Conservation (phyloP, 92 coral and sea anemone genomes). For the Zoanthus sociatus region DNA sequence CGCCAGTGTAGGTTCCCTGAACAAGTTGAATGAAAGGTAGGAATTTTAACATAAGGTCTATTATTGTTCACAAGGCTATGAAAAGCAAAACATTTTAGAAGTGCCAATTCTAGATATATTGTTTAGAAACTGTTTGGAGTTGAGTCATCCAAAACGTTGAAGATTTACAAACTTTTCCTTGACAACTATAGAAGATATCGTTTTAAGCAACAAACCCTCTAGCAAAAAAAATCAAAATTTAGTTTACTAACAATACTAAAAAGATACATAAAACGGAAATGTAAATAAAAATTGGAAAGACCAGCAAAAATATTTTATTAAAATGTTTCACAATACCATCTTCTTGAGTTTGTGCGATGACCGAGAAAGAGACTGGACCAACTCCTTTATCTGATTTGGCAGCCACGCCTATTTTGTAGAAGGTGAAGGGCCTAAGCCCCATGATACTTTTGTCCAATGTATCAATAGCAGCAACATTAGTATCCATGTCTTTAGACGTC, state of each 20-base stretch:
- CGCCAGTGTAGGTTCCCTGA: too few species aligned
- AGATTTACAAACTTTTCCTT: background rate
- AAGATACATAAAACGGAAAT: background rate
- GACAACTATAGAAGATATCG: background rate
- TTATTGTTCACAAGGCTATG: background rate
- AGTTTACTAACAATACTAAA: background rate
- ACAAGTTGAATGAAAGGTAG: background rate
- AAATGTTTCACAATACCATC: constrained; percentile 62
- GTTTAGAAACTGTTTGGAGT: background rate
- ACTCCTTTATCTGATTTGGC: constrained; percentile 83
- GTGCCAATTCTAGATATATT: background rate
- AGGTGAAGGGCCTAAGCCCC: constrained; percentile 80
- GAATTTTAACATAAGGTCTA: background rate
- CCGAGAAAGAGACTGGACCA: constrained; percentile 88
- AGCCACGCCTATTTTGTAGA: constrained; percentile 85
- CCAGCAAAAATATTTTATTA: background rate
- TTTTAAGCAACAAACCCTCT: background rate
- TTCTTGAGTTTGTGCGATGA: constrained; percentile 79
- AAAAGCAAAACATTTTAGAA: background rate
- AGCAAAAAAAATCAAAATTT: background rate
- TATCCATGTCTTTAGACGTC: constrained; percentile 69
- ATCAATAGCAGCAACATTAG: constrained; percentile 46
- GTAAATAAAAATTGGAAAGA: background rate
- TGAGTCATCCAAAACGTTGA: background rate
- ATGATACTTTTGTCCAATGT: constrained; percentile 62